These are phyloP conservation scores for Potorous gilbertii DNA, from an alignment of 2,797 vertebrate species.

Conservation along the genomic window DNA sequence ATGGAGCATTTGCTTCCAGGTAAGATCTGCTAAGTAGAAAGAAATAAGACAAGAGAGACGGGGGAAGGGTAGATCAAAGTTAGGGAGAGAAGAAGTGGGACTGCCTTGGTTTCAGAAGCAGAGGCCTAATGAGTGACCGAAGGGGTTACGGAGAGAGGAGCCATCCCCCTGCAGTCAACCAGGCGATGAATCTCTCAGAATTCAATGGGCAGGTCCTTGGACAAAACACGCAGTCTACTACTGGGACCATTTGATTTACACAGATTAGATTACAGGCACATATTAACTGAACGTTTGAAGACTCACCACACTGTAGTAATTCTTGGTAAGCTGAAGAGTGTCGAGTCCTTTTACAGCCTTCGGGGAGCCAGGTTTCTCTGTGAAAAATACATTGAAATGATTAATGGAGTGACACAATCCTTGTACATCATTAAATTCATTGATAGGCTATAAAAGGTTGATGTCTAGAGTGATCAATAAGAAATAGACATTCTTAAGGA, in stretches of 20 bases:
- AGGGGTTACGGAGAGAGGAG: background rate
- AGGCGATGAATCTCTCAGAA: background rate
- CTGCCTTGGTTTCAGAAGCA: background rate
- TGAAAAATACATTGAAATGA: slow-evolving; percentile 66
- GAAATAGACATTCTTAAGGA: slow-evolving; percentile 45
- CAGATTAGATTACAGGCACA: background rate
- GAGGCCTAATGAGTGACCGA: background rate
- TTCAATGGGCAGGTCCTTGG: background rate
- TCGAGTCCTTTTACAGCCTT: slow-evolving; percentile 92
- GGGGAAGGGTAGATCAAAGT: too few relatives aligned
- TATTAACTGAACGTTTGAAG: slow-evolving; percentile 30
- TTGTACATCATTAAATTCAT: slow-evolving; percentile 32
- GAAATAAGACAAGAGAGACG: background rate
- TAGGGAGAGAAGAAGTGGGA: background rate
- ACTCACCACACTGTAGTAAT: slow-evolving; percentile 97
- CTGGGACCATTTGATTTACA: background rate
- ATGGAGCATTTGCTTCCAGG: background rate
- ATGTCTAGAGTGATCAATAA: slow-evolving; percentile 8
- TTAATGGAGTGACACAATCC: background rate
- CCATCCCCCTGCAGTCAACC: background rate
- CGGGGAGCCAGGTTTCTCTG: slow-evolving; percentile 95
- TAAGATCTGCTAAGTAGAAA: background rate
- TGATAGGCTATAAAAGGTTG: slow-evolving; percentile 31
- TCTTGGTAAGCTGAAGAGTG: slow-evolving; percentile 93
- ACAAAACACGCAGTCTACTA: background rate